A percentile compares a stretch with the other conserved stretches of the same genome.
These are phyloP conservation scores for Anomalospiza imberbis DNA, from an alignment of 2,797 vertebrate genomes.

Conservation along the genomic window DNA sequence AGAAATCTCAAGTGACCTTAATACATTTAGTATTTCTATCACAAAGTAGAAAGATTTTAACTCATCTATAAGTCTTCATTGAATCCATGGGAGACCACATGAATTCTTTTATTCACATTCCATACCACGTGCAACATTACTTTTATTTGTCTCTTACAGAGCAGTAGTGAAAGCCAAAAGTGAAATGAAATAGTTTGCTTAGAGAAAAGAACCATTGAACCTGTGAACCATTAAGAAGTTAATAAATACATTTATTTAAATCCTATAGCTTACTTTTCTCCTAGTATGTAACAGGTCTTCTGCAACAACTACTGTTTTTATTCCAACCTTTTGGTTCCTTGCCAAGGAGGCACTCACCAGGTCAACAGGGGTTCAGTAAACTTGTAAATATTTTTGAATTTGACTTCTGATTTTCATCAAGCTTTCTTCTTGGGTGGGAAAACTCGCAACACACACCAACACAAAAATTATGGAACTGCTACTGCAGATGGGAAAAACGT, in stretches of 20 bases:
- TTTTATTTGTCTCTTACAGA: background rate
- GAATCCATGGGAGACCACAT: background rate
- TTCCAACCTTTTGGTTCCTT: background rate
- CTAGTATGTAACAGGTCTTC: background rate
- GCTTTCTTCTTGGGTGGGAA: background rate
- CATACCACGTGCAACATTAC: background rate
- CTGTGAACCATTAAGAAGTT: background rate
- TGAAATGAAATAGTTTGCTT: background rate
- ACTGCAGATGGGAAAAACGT: background rate
- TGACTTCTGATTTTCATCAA: background rate
- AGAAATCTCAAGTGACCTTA: background rate
- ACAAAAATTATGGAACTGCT: background rate
- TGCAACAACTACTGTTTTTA: background rate
- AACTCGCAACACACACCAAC: background rate
- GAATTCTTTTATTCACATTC: background rate
- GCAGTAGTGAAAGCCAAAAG: background rate
- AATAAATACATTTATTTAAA: background rate
- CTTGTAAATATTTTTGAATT: background rate
- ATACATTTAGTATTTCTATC: background rate
- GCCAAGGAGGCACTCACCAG: background rate
- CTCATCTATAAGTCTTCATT: background rate
- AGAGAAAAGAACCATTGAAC: background rate
- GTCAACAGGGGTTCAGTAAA: background rate
- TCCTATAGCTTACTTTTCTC: background rate
- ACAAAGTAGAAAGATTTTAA: background rate